Percentiles rank a stretch among this genome's conserved stretches.
Evolutionary conservation across 2,888 invertebrate genomes (phyloP).

Genomic region (Cheilosia variabilis): DNA sequence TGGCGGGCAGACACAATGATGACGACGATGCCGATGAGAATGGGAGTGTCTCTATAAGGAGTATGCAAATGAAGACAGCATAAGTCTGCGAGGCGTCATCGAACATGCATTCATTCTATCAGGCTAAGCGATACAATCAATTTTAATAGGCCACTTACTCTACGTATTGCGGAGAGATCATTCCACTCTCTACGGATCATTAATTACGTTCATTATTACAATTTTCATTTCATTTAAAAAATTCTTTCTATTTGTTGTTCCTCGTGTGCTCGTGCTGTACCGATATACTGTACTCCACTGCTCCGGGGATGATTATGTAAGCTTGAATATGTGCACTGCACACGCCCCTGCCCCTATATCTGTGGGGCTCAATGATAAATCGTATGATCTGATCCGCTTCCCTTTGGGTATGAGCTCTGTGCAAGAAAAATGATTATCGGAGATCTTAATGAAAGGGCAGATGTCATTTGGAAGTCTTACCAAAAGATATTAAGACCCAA

Average conservation of each 20-base stretch:
- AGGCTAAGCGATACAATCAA: conserved; percentile 43
- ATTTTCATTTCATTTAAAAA: conserved; percentile 29
- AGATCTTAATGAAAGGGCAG: no score
- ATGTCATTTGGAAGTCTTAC: no score
- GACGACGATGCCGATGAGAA: conserved; percentile 21
- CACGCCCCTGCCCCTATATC: no score
- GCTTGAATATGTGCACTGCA: not conserved
- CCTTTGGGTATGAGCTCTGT: no score
- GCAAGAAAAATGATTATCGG: no score
- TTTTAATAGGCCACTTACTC: conserved; percentile 56
- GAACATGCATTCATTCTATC: conserved; percentile 42
- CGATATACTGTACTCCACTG: not conserved
- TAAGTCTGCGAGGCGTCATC: conserved; percentile 49
- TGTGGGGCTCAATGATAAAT: no score
- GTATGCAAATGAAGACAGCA: conserved; percentile 15
- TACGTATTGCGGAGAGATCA: conserved; percentile 48
- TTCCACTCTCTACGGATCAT: conserved; percentile 64
- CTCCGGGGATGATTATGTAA: not conserved
- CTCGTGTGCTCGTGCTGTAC: not conserved
- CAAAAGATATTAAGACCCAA: no score
- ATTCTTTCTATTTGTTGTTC: not conserved
- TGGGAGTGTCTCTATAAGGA: conserved; percentile 43
- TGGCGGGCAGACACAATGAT: conserved; percentile 13
- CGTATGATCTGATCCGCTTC: no score
- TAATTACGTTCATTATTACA: conserved; percentile 52